Evolutionary conservation across 1,140 invertebrate genomes (phyloP).

Genomic region (Achroia grisella): DNA sequence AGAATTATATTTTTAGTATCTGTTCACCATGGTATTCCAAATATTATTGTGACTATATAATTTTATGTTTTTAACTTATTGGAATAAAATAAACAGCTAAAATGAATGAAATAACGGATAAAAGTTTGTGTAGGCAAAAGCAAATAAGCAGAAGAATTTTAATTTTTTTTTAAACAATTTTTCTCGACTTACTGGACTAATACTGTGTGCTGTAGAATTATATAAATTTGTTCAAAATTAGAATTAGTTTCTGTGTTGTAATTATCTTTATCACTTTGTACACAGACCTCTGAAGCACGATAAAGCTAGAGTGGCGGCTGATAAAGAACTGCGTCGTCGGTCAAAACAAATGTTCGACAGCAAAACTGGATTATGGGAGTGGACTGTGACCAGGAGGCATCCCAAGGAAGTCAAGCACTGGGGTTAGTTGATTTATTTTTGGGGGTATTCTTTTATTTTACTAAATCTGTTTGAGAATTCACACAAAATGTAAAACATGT

Average conservation of each 20-base stretch:
- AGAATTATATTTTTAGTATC: slow-evolving; percentile 2
- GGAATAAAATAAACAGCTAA: too few species aligned
- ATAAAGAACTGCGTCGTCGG: slow-evolving; percentile 47
- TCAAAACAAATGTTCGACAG: slow-evolving; percentile 43
- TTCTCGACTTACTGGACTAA: too few species aligned
- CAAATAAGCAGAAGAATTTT: too few species aligned
- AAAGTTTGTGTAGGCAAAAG: neutral
- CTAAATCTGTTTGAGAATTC: slow-evolving; percentile 8
- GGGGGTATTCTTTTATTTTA: neutral
- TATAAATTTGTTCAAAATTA: too few species aligned
- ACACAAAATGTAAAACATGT: too few species aligned
- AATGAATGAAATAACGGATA: too few species aligned
- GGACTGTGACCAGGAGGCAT: slow-evolving; percentile 45
- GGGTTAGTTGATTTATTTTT: slow-evolving; percentile 51
- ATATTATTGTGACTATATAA: too few species aligned
- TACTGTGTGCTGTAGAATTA: too few species aligned
- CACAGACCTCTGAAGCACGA: slow-evolving; percentile 46
- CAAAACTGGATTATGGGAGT: slow-evolving; percentile 47
- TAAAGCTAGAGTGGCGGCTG: slow-evolving; percentile 43
- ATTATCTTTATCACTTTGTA: slow-evolving; percentile 5
- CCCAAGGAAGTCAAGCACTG: slow-evolving; percentile 56
- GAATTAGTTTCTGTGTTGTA: neutral
- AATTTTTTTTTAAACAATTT: too few species aligned
- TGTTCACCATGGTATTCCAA: neutral
- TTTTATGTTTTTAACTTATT: too few species aligned